Evolutionary conservation across 2,113 vertebrate species (phyloP), one percentile per base, ranked within the genome.

Genomic region (Gymnocephalus cernua): DNA sequence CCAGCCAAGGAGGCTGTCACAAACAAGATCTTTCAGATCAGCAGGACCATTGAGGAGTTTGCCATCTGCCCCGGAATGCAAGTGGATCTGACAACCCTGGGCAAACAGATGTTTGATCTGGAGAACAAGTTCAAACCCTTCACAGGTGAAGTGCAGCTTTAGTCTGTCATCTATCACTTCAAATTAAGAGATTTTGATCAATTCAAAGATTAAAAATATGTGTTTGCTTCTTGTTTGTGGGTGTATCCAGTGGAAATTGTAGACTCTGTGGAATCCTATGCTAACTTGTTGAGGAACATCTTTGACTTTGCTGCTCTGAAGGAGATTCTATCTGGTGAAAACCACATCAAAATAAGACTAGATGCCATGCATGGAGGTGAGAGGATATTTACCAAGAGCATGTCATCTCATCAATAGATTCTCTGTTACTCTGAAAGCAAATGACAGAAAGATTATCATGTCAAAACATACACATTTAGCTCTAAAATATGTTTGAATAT

Each of bases 111-210:
- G 29, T 99, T 99, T 91, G 98, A 99, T 91, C 86, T 99, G 93
- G 97, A 99, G 91, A 99, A 99, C 93, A 99, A 99, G 93, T 99
- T 99, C 90, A 99, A 99, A 84, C 98, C 98, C 9, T 99, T 99
- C 89, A 98, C 97, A 95, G 98, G 98, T 96, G 90, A 83, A 58
- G 25, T 19, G 18, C 6, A 25, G n/a, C 29, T 2, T 25, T 10
- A 45, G 32, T 73, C 23, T 68, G 29, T 53, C 38, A 58, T 15
- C 13, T 18, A 2, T 66, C 56, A 21, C 21, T 19, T 44, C 0
- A 21, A 38, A 29, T 21, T 15, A 25, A 19, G 41, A 47, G 25
- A 38, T 9, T 41, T 41, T 41, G 38, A 41, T 58, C 4, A 4
- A 16, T 57, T 35, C 5, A n/a, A 16, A 44, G 4, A 19, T 13